phyloP scores from a whole-genome alignment of 2,797 vertebrate species.

The Mycteria americana region DNA sequence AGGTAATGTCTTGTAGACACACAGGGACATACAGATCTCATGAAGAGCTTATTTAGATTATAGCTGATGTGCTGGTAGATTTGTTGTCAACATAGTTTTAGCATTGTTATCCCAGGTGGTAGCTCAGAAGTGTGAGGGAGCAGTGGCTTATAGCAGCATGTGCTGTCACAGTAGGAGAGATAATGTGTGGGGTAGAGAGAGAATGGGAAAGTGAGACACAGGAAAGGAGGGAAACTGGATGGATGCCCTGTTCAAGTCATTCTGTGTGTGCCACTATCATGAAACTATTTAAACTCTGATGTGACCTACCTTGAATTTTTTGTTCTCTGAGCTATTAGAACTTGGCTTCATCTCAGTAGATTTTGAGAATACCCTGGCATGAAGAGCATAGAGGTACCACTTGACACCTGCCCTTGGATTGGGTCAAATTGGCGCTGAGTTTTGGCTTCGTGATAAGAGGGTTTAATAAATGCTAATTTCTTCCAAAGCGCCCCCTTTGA shows the following conservation, averaged over 20 bases:
- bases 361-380: background rate
- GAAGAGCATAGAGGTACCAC: background rate
- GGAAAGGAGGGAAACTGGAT: background rate
- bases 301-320: background rate
- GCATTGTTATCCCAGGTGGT: background rate
- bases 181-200: background rate
- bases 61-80: background rate
- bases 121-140: background rate
- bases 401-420: background rate
- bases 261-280: background rate
- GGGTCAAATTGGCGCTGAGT: background rate
- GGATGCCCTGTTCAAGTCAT: background rate
- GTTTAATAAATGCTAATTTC: background rate
- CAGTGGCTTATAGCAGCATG: background rate
- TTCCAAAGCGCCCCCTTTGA: background rate
- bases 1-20: background rate
- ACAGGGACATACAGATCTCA: background rate
- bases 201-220: background rate
- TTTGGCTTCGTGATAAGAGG: background rate
- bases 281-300: background rate
- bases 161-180: background rate
- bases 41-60: background rate
- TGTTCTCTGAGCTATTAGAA: background rate
- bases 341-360: background rate
- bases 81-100: background rate